Evolutionary conservation across 2,888 invertebrate species (phyloP), one percentile per base, ranked within the genome.

Genomic region (Pristionchus fissidentatus): DNA sequence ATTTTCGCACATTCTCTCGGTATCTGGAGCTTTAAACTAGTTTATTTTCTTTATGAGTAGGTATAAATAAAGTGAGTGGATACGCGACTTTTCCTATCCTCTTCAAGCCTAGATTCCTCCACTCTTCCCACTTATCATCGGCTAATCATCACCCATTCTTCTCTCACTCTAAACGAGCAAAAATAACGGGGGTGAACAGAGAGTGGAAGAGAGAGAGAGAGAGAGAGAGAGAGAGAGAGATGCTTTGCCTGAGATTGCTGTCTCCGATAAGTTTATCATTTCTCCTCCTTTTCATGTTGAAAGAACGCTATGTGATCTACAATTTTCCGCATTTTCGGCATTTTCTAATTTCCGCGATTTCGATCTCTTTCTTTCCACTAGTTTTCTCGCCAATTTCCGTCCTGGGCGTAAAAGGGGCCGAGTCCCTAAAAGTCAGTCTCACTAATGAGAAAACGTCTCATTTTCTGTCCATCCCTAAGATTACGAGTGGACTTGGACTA

Each of bases 371-470:
- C 35, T 38, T 70, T 41, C 38, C 70, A 38, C 19, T n/a, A 41
- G 43, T 26, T 70, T 70, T 70, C 38, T 13, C 43, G 2, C 43
- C 43, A 70, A 70, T 70, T 70, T 70, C 70, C 70, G 15, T 8
- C 32, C 26, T 41, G 26, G 70, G 70, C 15, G 70, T 41, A 70
- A 70, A 70, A 70, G 43, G n/a, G n/a, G n/a, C n/a, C n/a, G n/a
- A n/a, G n/a, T n/a, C n/a, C n/a, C n/a, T n/a, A 26, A n/a, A 43
- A 26, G 70, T 70, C 70, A 1, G 26, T 38, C 22, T 1, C 70
- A 70, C 70, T 70, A 70, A 70, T 70, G 70, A 70, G 70, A 70
- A 22, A 70, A 70, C 70, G 70, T 38, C 70, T 70, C 70, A 70
- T 43, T n/a, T n/a, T n/a, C n/a, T n/a, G n/a, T n/a, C n/a, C n/a